A percentile compares a stretch with the other conserved stretches of the same genome.
These are phyloP conservation scores for Buathra laborator DNA, from an alignment of 2,888 invertebrate species.

Conservation along the genomic window DNA sequence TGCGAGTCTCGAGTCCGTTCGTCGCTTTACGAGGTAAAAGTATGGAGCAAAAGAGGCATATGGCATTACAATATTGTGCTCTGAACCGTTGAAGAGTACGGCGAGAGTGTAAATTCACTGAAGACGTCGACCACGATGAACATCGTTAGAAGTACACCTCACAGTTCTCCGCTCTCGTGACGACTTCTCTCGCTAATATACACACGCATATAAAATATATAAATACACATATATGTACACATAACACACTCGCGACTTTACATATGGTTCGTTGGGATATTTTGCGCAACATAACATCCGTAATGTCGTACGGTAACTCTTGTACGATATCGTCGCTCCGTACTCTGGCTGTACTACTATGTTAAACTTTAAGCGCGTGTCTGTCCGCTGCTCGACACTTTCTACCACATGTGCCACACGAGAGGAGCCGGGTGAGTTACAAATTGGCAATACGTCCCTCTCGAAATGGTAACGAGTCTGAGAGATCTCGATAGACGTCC, in stretches of 20 bases:
- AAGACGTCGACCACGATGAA: slow-evolving; percentile 28
- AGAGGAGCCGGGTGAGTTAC: slow-evolving; percentile 32
- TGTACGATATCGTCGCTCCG: slow-evolving; percentile 40
- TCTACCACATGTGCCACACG: slow-evolving; percentile 13
- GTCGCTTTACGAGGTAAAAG: slow-evolving; percentile 3
- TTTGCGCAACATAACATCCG: slow-evolving; percentile 56
- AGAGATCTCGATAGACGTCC: slow-evolving; percentile 43
- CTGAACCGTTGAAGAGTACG: slow-evolving; percentile 18
- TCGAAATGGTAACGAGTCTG: slow-evolving; percentile 52
- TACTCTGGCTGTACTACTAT: slow-evolving; percentile 50
- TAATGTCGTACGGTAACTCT: slow-evolving; percentile 40
- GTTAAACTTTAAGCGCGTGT: neutral
- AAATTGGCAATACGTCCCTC: slow-evolving; percentile 49
- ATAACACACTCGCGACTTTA: slow-evolving; percentile 10
- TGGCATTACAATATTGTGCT: slow-evolving; percentile 27
- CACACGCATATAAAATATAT: neutral
- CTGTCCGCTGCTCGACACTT: slow-evolving; percentile 23
- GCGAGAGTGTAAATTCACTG: slow-evolving; percentile 26
- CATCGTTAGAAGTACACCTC: slow-evolving; percentile 30
- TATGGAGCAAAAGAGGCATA: neutral
- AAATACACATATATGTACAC: neutral
- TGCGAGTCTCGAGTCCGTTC: neutral
- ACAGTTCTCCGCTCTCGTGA: slow-evolving; percentile 10
- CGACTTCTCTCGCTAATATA: slow-evolving; percentile 20
- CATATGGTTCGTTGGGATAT: slow-evolving; percentile 28